These are phyloP conservation scores for Netelia virgata DNA, from an alignment of 2,888 invertebrate genomes.

Conservation along the genomic window DNA sequence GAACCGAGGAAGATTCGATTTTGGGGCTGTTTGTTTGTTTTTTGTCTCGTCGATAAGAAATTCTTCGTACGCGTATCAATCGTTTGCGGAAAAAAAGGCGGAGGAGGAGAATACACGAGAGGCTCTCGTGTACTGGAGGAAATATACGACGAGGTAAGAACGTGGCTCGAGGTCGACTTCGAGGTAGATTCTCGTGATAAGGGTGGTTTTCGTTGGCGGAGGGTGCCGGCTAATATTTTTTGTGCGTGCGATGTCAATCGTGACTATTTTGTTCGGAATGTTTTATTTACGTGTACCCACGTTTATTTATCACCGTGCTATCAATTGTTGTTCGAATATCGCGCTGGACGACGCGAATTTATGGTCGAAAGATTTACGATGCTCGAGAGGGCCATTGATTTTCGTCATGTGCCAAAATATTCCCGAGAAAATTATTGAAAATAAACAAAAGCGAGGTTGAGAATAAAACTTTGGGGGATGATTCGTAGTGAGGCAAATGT, in stretches of 20 bases:
- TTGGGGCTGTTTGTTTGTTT: not conserved
- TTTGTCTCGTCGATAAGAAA: not conserved
- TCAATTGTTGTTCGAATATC: not conserved
- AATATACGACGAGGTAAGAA: conserved; percentile 59
- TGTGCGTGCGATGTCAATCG: not conserved
- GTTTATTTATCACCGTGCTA: not conserved
- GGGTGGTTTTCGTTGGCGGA: not conserved
- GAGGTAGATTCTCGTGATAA: not conserved
- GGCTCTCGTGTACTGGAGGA: conserved; percentile 16
- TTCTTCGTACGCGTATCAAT: not conserved
- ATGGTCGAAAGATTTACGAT: not conserved
- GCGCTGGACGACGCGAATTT: not conserved
- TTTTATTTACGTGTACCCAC: not conserved
- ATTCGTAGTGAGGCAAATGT: not conserved
- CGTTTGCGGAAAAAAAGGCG: conserved; percentile 4
- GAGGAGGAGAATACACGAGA: conserved; percentile 28
- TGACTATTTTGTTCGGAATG: not conserved
- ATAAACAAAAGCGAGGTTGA: not conserved
- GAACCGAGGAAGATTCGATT: too few species aligned
- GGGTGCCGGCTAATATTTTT: not conserved
- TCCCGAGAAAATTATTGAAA: not conserved
- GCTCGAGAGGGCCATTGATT: conserved; percentile 45
- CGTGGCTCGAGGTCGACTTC: not conserved
- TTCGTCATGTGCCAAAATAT: conserved; percentile 1
- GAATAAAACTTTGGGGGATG: not conserved